These are phyloP conservation scores for Heteromormyrus szaboi DNA, from an alignment of 2,797 vertebrate genomes.

Conservation along the genomic window DNA sequence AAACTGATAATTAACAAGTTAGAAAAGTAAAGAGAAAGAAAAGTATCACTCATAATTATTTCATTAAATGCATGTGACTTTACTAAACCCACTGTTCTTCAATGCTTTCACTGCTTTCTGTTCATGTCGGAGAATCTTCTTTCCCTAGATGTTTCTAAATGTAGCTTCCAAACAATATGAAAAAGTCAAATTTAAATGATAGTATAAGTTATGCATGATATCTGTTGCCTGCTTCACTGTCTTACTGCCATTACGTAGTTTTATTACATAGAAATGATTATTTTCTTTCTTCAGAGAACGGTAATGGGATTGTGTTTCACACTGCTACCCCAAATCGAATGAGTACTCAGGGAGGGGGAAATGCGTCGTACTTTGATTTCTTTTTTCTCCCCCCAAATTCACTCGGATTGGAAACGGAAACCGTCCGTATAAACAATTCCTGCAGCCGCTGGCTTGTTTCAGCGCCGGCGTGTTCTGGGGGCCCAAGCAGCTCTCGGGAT, in stretches of 20 bases:
- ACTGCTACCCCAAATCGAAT: conserved; percentile 1
- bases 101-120: neutral
- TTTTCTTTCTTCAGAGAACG: neutral
- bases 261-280: neutral
- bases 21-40: neutral
- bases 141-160: neutral
- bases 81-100: neutral
- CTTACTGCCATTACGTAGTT: neutral
- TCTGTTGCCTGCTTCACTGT: neutral
- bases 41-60: neutral
- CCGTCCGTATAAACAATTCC: neutral
- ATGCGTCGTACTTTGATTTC: neutral
- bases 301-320: neutral
- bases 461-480: neutral
- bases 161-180: neutral
- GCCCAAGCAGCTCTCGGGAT: neutral
- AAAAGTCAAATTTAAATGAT: neutral
- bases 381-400: neutral
- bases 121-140: neutral
- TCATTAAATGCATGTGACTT: neutral
- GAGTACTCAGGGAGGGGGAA: neutral
- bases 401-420: neutral
- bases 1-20: neutral
- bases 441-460: neutral
- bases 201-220: neutral